A percentile compares a stretch with the other conserved stretches of the same genome.
Evolutionary conservation across 2,888 invertebrate genomes (phyloP).

Genomic region (Spicauda simplicius): DNA sequence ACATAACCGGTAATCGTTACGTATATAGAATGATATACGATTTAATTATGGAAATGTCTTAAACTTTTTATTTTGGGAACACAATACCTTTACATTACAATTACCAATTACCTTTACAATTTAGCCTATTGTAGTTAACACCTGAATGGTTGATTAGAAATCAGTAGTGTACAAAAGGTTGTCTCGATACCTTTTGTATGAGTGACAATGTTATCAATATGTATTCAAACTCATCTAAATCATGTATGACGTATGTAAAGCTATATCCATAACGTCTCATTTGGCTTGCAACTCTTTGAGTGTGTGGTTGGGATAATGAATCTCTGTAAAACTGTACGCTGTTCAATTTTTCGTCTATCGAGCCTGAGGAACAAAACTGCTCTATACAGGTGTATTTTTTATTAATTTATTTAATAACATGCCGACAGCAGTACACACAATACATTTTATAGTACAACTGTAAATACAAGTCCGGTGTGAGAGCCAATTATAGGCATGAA

Average conservation of each 20-base stretch:
- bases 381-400: neutral
- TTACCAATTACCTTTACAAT: neutral
- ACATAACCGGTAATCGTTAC: too few species aligned
- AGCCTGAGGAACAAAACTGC: neutral
- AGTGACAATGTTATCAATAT: constrained; percentile 4
- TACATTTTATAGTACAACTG: too few species aligned
- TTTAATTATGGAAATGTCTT: too few species aligned
- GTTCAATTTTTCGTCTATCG: constrained; percentile 2
- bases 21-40: too few species aligned
- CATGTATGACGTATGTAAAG: neutral
- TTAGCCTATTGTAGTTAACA: neutral
- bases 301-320: neutral
- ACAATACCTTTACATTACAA: too few species aligned
- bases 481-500: too few species aligned
- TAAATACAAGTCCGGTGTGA: too few species aligned
- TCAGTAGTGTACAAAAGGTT: neutral
- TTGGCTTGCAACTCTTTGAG: neutral
- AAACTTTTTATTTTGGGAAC: neutral
- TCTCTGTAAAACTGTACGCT: neutral
- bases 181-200: neutral
- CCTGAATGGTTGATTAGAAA: neutral
- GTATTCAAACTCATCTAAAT: neutral
- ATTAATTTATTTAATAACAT: too few species aligned
- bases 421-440: too few species aligned
- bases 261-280: neutral